These are phyloP conservation scores for Leiothrix lutea DNA, from an alignment of 2,113 vertebrate genomes.

Conservation along the genomic window DNA sequence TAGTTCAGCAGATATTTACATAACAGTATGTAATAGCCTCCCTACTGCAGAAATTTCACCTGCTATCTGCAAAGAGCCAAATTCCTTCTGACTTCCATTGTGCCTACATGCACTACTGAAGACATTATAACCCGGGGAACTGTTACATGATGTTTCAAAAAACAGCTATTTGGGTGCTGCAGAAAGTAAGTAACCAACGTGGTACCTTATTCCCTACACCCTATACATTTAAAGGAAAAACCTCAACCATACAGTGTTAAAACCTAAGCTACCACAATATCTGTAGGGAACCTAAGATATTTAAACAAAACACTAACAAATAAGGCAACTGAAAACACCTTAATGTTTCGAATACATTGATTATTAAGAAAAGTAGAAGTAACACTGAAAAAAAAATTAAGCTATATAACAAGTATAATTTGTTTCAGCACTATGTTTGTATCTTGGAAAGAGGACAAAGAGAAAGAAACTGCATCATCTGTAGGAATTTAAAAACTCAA, in stretches of 20 bases:
- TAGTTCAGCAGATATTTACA: background rate
- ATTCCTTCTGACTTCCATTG: background rate
- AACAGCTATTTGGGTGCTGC: background rate
- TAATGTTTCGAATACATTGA: background rate
- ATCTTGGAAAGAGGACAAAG: background rate
- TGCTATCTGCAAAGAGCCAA: background rate
- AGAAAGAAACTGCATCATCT: background rate
- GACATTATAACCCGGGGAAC: background rate
- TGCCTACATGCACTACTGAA: background rate
- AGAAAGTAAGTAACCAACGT: background rate
- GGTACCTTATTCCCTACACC: background rate
- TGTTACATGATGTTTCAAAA: background rate
- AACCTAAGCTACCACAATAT: background rate
- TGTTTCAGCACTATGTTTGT: background rate
- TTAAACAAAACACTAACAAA: background rate
- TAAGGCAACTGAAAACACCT: background rate
- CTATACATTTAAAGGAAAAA: background rate
- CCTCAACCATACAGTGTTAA: background rate
- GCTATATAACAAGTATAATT: background rate
- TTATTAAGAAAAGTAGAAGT: background rate
- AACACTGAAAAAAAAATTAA: background rate
- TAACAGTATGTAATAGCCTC: background rate
- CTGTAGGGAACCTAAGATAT: background rate
- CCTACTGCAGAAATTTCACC: background rate
- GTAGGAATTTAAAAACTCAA: background rate